A percentile compares a stretch with the other conserved stretches of the same genome.
Evolutionary conservation across 2,888 invertebrate species (phyloP).

Genomic region (Kryphioiulus occultus): DNA sequence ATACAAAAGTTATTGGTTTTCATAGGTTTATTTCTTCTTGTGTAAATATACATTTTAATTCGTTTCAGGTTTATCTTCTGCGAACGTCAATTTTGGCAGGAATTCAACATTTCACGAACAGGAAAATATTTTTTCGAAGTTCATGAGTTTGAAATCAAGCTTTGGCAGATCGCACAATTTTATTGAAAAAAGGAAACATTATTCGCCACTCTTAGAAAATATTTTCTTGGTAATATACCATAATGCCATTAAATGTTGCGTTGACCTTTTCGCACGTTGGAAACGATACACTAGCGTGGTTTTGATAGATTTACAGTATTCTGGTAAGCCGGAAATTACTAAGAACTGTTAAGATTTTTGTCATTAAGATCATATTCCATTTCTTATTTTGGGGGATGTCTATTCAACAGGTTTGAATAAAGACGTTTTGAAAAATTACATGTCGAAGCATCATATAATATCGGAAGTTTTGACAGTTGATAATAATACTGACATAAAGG

Average conservation of each 20-base stretch:
- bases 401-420: neutral
- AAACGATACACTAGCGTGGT: neutral
- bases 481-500: neutral
- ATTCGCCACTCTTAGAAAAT: neutral
- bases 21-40: too few relatives aligned
- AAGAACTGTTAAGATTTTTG: too few relatives aligned
- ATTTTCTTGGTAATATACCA: neutral
- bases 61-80: neutral
- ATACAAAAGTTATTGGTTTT: too few relatives aligned
- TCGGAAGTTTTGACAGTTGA: neutral
- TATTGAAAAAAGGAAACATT: neutral
- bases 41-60: neutral
- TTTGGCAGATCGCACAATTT: neutral
- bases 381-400: neutral
- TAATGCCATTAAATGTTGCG: neutral
- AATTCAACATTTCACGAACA: neutral
- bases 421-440: neutral
- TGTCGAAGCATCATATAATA: neutral
- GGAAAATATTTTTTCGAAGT: neutral
- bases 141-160: neutral
- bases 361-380: neutral
- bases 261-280: constrained; percentile 29
- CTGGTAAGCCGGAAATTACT: neutral
- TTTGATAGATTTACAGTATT: neutral
- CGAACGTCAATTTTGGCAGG: neutral